Evolutionary conservation across 2,888 invertebrate species (phyloP).

Genomic region (Thyatira batis): DNA sequence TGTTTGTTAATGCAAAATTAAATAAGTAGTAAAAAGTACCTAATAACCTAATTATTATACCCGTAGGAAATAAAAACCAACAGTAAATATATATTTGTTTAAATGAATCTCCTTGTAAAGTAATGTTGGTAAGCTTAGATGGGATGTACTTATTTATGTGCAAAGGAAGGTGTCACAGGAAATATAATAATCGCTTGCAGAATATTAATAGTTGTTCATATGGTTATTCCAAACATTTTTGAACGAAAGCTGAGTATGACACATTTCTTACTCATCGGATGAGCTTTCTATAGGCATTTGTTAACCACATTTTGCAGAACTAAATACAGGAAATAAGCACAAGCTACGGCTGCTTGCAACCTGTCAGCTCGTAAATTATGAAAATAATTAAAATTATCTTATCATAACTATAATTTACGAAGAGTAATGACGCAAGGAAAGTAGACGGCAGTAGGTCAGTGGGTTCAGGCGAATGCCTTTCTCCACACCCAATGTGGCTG

Average conservation of each 20-base stretch:
- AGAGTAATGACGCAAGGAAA: constrained; percentile 66
- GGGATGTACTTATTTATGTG: neutral
- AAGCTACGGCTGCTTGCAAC: neutral
- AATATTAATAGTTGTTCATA: neutral
- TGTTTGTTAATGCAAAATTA: too few relatives aligned
- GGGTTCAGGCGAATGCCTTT: constrained; percentile 45
- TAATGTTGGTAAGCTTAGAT: too few relatives aligned
- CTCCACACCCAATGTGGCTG: constrained; percentile 6
- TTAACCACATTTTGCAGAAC: too few relatives aligned
- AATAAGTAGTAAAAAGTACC: too few relatives aligned
- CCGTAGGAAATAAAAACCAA: too few relatives aligned
- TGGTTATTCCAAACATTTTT: neutral
- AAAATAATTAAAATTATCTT: constrained; percentile 6
- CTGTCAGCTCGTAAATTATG: constrained; percentile 6
- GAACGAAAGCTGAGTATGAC: too few relatives aligned
- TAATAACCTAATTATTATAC: too few relatives aligned
- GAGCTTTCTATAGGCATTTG: too few relatives aligned
- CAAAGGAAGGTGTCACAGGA: neutral
- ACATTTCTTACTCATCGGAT: too few relatives aligned
- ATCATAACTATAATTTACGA: constrained; percentile 31
- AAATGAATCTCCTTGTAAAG: too few relatives aligned
- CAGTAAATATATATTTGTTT: too few relatives aligned
- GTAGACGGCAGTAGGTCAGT: constrained; percentile 62
- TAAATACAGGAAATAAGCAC: neutral
- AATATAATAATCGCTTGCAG: neutral